phyloP scores from a whole-genome alignment of 2,113 vertebrate genomes.

The Condylura cristata region DNA sequence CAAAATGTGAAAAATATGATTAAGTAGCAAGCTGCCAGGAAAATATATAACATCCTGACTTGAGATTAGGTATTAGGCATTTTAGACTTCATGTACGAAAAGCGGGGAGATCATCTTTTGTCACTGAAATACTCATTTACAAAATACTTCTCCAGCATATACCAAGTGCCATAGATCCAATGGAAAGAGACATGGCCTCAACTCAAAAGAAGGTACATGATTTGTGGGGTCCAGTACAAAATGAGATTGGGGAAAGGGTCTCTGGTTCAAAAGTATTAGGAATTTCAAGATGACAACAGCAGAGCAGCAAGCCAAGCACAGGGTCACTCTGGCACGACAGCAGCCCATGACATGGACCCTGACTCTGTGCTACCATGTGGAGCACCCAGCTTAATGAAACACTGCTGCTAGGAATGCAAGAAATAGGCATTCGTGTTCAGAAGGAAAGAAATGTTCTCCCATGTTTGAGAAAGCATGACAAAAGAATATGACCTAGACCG shows the following conservation, averaged over 20 bases:
- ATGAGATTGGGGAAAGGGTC: background rate
- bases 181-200: background rate
- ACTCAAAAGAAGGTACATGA: background rate
- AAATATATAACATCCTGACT: constrained; percentile 30
- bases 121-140: background rate
- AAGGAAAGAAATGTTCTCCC: background rate
- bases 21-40: constrained; percentile 24
- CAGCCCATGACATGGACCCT: rapidly evolving
- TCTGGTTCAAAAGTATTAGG: background rate
- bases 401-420: background rate
- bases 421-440: background rate
- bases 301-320: background rate
- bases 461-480: background rate
- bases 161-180: background rate
- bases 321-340: background rate
- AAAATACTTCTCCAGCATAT: background rate
- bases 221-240: background rate
- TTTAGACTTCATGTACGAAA: background rate
- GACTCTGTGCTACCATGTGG: rapidly evolving
- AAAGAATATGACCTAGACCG: background rate
- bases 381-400: background rate
- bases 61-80: constrained; percentile 6
- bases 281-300: background rate
- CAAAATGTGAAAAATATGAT: constrained; percentile 26
- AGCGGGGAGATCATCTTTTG: constrained; percentile 24